Base-by-base conservation (phyloP, 2,888 invertebrate species). In the Mythimna pallens region DNA sequence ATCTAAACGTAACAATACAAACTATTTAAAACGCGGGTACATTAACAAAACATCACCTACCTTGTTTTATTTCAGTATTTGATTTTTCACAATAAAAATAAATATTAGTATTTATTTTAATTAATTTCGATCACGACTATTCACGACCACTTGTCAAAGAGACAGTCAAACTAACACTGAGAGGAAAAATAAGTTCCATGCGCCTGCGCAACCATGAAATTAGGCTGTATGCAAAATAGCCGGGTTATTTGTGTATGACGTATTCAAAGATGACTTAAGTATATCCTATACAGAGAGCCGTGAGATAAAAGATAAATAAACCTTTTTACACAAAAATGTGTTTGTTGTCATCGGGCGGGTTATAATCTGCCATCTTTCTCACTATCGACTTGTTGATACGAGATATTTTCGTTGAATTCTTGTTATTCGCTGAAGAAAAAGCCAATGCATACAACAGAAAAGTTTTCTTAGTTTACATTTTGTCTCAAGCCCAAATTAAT, bases 151-250 rank as follows among this genome's bases (percentile, higher is more conserved):
- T 72, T 17, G 34, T 63, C 75, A 34, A 67, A 54, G 20, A 63
- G 72, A 65, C 73, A 58, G 65, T 25, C 65, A 57, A 69, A 71
- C n/a, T 22, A 55, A 80, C 43, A 84, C 80, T 84, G 73, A 75
- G 70, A 70, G 65, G 63, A 57, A 47, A 82, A 83, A 74, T 69
- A 10, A 65, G 20, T 22, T 20, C 17, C 22, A 36, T 59, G 82
- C 17, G 8, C n/a, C 75, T 12, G 57, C 10, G 17, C 59, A 78
- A 73, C 50, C 17, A n/a, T 17, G 50, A 73, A 82, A 64, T 69
- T 25, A 25, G 72, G 14, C 34, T 59, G 22, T 70, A 20, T 34
- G 71, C 20, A 54, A 76, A 84, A 68, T 59, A 52, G 14, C 84
- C 34, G 63, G 79, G 61, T 30, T 54, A 22, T 25, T 22, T 22